phyloP scores from a whole-genome alignment of 2,888 invertebrate genomes.

The Tetranychus truncatus region DNA sequence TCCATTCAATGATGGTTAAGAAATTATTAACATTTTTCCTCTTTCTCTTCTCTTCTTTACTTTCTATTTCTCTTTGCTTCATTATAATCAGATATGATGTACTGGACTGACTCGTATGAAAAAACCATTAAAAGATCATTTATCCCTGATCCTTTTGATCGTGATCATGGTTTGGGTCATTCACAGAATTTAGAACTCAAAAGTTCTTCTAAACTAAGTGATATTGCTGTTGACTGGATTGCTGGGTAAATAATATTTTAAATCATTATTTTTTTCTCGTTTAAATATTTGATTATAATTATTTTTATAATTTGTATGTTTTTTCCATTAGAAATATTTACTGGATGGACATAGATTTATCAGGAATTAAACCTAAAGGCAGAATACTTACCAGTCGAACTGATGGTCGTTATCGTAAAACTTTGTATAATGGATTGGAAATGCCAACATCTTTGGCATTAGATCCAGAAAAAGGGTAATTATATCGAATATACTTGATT shows the following conservation, averaged over 20 bases:
- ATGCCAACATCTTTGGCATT: slow-evolving; percentile 71
- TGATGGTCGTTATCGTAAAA: slow-evolving; percentile 69
- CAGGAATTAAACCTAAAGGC: slow-evolving; percentile 38
- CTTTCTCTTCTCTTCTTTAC: slow-evolving; percentile 34
- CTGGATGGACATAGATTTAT: slow-evolving; percentile 67
- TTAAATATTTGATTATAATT: slow-evolving; percentile 9
- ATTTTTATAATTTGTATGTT: slow-evolving; percentile 6
- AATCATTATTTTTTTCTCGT: slow-evolving; percentile 26
- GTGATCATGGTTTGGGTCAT: slow-evolving; percentile 52
- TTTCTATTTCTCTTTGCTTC: not conserved
- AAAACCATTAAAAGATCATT: slow-evolving; percentile 76
- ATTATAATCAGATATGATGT: slow-evolving; percentile 46
- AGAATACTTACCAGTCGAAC: slow-evolving; percentile 64
- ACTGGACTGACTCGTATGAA: slow-evolving; percentile 86
- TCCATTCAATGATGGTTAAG: slow-evolving; percentile 6
- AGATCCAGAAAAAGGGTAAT: slow-evolving; percentile 42
- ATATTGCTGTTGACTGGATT: slow-evolving; percentile 80
- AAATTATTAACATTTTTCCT: slow-evolving; percentile 9
- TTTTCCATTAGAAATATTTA: slow-evolving; percentile 50
- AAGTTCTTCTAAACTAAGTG: slow-evolving; percentile 63
- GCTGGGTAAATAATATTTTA: slow-evolving; percentile 38
- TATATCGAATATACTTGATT: slow-evolving; percentile 5
- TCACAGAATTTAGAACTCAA: slow-evolving; percentile 64
- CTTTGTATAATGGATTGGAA: slow-evolving; percentile 54
- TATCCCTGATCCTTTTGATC: slow-evolving; percentile 46